phyloP scores from a whole-genome alignment of 2,888 invertebrate species.

The Caenorhabditis sp. region DNA sequence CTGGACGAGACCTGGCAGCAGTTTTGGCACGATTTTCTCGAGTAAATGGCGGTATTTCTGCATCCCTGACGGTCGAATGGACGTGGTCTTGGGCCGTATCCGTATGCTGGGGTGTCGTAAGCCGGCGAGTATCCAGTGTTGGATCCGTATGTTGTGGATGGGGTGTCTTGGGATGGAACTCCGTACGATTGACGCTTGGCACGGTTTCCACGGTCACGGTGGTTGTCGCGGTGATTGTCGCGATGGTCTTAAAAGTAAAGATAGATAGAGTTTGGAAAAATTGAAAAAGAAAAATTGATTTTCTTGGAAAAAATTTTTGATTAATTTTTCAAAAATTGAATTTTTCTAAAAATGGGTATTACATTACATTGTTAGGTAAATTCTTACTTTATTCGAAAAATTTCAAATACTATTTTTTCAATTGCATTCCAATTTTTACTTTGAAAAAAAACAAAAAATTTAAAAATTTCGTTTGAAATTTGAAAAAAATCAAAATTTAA shows the following conservation, averaged over 20 bases:
- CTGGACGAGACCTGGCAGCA: slow-evolving; percentile 71
- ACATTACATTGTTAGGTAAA: too few relatives aligned
- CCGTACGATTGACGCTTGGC: slow-evolving; percentile 61
- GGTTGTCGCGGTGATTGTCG: slow-evolving; percentile 9
- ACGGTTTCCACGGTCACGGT: slow-evolving; percentile 27
- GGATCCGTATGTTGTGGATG: slow-evolving; percentile 26
- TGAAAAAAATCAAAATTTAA: slow-evolving; percentile 3
- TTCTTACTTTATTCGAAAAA: too few relatives aligned
- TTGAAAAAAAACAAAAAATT: too few relatives aligned
- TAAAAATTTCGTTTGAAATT: not conserved
- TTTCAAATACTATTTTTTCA: too few relatives aligned
- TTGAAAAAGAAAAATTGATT: too few relatives aligned
- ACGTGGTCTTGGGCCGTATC: slow-evolving; percentile 48
- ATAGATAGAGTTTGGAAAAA: too few relatives aligned
- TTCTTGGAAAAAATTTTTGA: too few relatives aligned
- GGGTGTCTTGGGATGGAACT: slow-evolving; percentile 41
- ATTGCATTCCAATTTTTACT: too few relatives aligned
- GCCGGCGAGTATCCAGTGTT: slow-evolving; percentile 28
- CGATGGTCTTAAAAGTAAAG: slow-evolving; percentile 64
- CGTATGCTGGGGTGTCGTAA: slow-evolving; percentile 43
- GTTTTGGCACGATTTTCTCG: slow-evolving; percentile 70
- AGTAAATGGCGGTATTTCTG: slow-evolving; percentile 72
- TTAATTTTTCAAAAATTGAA: too few relatives aligned
- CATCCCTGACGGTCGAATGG: slow-evolving; percentile 69
- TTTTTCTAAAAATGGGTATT: too few relatives aligned